Evolutionary conservation across 1,140 invertebrate genomes (phyloP), one percentile per base, ranked within the genome.

Genomic region (Orius insidiosus): DNA sequence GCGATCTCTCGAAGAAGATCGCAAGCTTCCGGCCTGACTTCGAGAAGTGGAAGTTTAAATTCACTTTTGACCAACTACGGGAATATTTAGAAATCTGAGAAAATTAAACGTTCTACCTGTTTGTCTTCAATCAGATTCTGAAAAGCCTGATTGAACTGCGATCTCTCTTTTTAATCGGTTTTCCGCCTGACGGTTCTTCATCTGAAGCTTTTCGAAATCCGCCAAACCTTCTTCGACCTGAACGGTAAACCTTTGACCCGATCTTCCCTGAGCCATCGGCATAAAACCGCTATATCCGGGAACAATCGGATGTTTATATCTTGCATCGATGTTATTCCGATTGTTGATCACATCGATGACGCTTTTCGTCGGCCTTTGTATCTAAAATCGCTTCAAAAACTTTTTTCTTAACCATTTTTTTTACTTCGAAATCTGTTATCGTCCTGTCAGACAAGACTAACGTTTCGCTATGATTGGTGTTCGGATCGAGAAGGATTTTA

Each of bases 211-310:
- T 52, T 80, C 75, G 47, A 79, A 78, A 49, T 77, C 67, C 0
- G 76, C 74, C 5, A 82, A 60, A 2, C 70, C 76, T 56, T 78
- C 75, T 1, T 71, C 73, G 0, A 76, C 76, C 5, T 69, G 62
- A 3, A 78, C 71, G 5, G 70, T 69, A 58, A 69, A 79, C 10
- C 75, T 68, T 56, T 79, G 74, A 0, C 78, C 78, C 45, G 69
- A 68, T 54, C 69, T 64, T 2, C 63, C 68, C 47, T 68, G 69
- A 47, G 75, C 52, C 48, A 69, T 66, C 1, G 78, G 78, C 37
- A 79, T 63, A 52, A 78, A 79, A 16, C 77, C 74, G 76, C 51
- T 30, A 59, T 79, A 80, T 39, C 75, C 72, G 5, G 77, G 75
- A 44, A 76, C 63, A 54, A 76, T 72, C 1, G 78, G 77, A 64